These are phyloP conservation scores for Bergia sp. DNA, from an alignment of 92 coral and sea anemone species.

Conservation along the genomic window DNA sequence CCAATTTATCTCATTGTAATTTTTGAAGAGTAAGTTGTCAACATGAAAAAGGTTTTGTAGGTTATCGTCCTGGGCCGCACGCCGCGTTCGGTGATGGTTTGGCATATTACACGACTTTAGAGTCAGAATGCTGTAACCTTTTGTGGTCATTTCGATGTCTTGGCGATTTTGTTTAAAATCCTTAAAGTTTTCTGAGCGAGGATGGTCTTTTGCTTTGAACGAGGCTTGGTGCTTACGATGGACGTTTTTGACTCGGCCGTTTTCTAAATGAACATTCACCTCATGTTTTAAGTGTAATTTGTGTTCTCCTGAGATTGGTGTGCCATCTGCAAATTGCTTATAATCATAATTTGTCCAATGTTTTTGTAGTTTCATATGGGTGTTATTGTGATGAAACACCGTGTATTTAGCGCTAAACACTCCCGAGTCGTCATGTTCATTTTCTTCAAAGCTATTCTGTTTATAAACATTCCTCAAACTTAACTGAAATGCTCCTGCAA, in stretches of 20 bases:
- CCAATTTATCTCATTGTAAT: conserved; percentile 65
- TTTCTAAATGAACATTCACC: conserved; percentile 59
- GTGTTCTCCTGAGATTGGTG: conserved; percentile 42
- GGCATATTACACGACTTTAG: conserved; percentile 52
- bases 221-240: conserved; percentile 65
- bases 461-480: conserved; percentile 28
- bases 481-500: conserved; percentile 66
- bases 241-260: conserved; percentile 65
- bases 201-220: background rate
- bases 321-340: conserved; percentile 73
- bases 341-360: conserved; percentile 85
- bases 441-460: conserved; percentile 19
- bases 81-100: conserved; percentile 23
- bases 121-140: conserved; percentile 68
- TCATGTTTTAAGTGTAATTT: conserved; percentile 59
- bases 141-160: conserved; percentile 70
- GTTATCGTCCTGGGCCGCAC: background rate
- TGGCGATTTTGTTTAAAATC: conserved; percentile 63
- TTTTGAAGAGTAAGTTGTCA: conserved; percentile 64
- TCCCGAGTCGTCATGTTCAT: conserved; percentile 86
- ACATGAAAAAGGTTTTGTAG: conserved; percentile 45
- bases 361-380: conserved; percentile 65
- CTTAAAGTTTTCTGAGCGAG: conserved; percentile 62
- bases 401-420: conserved; percentile 66
- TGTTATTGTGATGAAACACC: conserved; percentile 56